phyloP scores from a whole-genome alignment of 2,797 vertebrate genomes.

The Brotula barbata region DNA sequence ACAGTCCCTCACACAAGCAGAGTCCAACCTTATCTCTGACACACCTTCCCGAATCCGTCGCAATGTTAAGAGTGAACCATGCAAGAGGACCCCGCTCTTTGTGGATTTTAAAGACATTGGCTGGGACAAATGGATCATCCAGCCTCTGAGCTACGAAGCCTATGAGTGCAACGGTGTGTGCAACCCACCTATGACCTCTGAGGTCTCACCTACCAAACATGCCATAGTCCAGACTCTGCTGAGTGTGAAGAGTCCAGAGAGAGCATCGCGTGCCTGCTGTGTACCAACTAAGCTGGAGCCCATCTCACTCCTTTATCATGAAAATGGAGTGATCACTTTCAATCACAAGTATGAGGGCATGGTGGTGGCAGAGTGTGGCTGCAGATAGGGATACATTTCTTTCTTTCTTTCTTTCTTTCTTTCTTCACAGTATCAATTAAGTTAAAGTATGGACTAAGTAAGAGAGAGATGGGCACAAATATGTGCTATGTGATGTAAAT shows the following conservation, averaged over 20 bases:
- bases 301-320: constrained; percentile 93
- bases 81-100: constrained; percentile 88
- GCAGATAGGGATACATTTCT: constrained; percentile 83
- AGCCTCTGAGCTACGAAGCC: constrained; percentile 88
- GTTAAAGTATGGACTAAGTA: constrained; percentile 42
- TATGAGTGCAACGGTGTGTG: constrained; percentile 91
- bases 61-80: constrained; percentile 85
- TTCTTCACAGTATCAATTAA: constrained; percentile 4
- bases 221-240: constrained; percentile 91
- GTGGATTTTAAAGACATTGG: constrained; percentile 97
- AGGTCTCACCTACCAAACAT: constrained; percentile 91
- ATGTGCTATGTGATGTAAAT: constrained; percentile 57
- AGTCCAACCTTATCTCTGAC: constrained; percentile 87
- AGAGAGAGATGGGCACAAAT: constrained; percentile 46
- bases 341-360: constrained; percentile 96
- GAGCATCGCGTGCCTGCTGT: constrained; percentile 88
- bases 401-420: constrained; percentile 26
- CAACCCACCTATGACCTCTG: constrained; percentile 85
- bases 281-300: constrained; percentile 94
- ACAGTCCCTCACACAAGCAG: constrained; percentile 82
- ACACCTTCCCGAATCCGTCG: constrained; percentile 86
- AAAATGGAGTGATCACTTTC: constrained; percentile 89
- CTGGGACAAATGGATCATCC: constrained; percentile 94
- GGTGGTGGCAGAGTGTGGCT: constrained; percentile 94
- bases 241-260: constrained; percentile 87